A percentile compares a stretch with the other conserved stretches of the same genome.
These are phyloP conservation scores for Otus scops DNA, from an alignment of 2,797 vertebrate species.

Conservation along the genomic window DNA sequence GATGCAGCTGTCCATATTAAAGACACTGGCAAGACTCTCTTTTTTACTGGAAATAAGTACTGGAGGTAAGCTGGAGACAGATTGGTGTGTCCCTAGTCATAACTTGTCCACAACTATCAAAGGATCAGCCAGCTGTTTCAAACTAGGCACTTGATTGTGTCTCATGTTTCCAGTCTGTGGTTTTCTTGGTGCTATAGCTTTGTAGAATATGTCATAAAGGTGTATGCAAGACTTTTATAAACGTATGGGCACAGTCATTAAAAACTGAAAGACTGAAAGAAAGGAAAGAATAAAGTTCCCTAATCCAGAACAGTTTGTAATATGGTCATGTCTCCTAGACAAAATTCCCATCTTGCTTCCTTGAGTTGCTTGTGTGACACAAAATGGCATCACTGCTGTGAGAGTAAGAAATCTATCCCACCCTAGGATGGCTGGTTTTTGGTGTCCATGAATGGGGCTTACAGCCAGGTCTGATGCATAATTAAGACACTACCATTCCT, in stretches of 20 bases:
- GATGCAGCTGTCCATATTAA: constrained; percentile 88
- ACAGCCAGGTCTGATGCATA: background rate
- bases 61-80: constrained; percentile 84
- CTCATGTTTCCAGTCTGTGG: background rate
- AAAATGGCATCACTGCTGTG: background rate
- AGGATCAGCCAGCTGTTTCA: background rate
- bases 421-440: background rate
- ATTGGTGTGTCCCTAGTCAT: background rate
- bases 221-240: background rate
- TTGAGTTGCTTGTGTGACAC: background rate
- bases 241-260: background rate
- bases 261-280: background rate
- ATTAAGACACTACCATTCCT: background rate
- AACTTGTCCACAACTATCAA: background rate
- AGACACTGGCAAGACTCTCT: constrained; percentile 86
- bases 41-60: constrained; percentile 89
- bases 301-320: background rate
- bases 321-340: background rate
- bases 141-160: background rate
- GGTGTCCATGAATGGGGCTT: background rate
- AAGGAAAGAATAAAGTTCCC: background rate
- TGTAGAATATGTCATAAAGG: background rate
- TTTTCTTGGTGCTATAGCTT: background rate
- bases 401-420: background rate
- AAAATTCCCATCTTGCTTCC: background rate